Evolutionary conservation across 2,797 vertebrate genomes (phyloP).

Genomic region (Masticophis lateralis): DNA sequence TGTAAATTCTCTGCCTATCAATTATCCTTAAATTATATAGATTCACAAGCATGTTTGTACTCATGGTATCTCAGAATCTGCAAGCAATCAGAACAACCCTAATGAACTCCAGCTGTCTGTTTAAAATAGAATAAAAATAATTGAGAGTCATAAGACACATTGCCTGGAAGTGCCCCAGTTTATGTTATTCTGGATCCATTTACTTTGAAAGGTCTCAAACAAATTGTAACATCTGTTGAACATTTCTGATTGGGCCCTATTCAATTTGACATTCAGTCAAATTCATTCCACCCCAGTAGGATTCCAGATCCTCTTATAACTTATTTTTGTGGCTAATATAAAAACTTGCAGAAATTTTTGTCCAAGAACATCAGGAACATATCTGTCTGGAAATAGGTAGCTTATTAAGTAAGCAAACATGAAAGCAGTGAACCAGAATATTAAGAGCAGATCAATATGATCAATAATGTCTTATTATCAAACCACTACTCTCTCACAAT

Average conservation of each 20-base stretch:
- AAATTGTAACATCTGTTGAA: background rate
- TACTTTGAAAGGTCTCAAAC: background rate
- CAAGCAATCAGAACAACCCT: background rate
- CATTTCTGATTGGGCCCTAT: background rate
- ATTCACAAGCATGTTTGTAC: background rate
- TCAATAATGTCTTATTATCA: conserved; percentile 16
- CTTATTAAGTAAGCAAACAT: conserved; percentile 36
- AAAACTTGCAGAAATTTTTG: background rate
- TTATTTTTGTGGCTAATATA: background rate
- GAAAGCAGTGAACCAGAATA: conserved; percentile 23
- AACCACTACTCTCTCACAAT: background rate
- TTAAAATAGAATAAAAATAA: background rate
- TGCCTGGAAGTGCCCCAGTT: background rate
- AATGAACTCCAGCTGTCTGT: background rate
- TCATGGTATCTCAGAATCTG: background rate
- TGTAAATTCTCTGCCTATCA: background rate
- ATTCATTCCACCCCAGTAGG: background rate
- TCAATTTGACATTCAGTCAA: background rate
- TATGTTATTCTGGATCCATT: background rate
- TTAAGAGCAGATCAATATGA: conserved; percentile 22
- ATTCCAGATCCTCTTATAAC: background rate
- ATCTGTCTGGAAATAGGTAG: conserved; percentile 3
- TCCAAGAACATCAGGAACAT: background rate
- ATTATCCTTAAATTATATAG: background rate
- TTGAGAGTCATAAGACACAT: background rate